phyloP scores from a whole-genome alignment of 2,797 vertebrate species.

The Saxicola maurus region DNA sequence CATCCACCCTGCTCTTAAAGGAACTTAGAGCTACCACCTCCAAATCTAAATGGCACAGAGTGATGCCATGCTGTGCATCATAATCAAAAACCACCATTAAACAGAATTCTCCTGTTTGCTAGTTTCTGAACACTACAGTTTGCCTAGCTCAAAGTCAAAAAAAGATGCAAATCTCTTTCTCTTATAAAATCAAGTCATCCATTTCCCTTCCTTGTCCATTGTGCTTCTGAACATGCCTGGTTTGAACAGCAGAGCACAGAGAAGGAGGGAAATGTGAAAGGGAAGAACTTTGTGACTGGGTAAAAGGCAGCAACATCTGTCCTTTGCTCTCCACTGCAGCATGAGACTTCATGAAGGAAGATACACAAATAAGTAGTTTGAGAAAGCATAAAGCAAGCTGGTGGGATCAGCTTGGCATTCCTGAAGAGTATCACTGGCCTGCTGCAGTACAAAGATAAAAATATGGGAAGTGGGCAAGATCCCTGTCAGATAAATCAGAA shows the following conservation, averaged over 20 bases:
- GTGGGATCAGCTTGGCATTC: neutral
- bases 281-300: neutral
- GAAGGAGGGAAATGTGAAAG: neutral
- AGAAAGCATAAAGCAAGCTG: neutral
- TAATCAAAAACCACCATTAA: neutral
- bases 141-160: constrained; percentile 10
- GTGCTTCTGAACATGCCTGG: neutral
- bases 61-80: neutral
- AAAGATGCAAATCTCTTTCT: neutral
- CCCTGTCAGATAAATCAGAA: neutral
- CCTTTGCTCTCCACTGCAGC: neutral
- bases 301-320: neutral
- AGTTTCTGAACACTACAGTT: neutral
- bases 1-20: neutral
- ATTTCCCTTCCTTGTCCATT: neutral
- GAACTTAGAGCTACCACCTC: neutral
- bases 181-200: neutral
- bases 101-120: neutral
- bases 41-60: neutral
- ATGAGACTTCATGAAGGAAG: neutral
- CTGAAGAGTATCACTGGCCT: neutral
- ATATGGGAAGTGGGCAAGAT: neutral
- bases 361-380: neutral
- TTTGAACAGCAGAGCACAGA: neutral
- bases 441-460: rapidly evolving